Evolutionary conservation across 1,140 invertebrate species (phyloP).

Genomic region (Bombus sibiricus): DNA sequence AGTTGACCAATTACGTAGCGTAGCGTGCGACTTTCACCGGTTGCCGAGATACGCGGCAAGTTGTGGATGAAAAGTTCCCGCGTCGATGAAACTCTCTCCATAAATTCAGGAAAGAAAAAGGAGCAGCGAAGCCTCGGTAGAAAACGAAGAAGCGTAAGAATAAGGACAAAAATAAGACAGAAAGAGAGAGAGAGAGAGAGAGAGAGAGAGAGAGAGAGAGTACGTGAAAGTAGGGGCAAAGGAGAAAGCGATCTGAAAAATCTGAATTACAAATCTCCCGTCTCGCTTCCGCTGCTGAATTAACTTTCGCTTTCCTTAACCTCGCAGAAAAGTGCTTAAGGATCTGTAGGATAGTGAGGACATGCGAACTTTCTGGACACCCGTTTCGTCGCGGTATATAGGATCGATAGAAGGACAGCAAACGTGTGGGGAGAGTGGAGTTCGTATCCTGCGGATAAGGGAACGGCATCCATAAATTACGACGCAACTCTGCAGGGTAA

Average conservation of each 20-base stretch:
- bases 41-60: not conserved
- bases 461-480: conserved; percentile 83
- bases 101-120: conserved; percentile 37
- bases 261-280: conserved; percentile 51
- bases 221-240: not conserved
- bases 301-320: conserved; percentile 46
- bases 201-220: not conserved
- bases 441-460: conserved; percentile 82
- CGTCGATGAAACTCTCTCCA: conserved; percentile 46
- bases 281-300: conserved; percentile 32
- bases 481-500: conserved; percentile 81
- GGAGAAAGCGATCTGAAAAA: conserved; percentile 48
- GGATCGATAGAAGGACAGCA: conserved; percentile 82
- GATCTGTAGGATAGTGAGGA: not conserved
- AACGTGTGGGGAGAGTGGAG: conserved; percentile 80
- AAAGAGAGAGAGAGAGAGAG: no score
- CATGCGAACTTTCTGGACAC: conserved; percentile 67
- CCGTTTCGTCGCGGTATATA: conserved; percentile 79
- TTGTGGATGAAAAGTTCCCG: conserved; percentile 42
- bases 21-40: not conserved
- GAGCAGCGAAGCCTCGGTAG: not conserved
- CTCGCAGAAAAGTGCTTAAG: not conserved
- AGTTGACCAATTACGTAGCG: not conserved
- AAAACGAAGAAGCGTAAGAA: not conserved
- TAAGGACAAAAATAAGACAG: not conserved